These are phyloP conservation scores for Manis javanica DNA, from an alignment of 2,797 vertebrate genomes.

Conservation along the genomic window DNA sequence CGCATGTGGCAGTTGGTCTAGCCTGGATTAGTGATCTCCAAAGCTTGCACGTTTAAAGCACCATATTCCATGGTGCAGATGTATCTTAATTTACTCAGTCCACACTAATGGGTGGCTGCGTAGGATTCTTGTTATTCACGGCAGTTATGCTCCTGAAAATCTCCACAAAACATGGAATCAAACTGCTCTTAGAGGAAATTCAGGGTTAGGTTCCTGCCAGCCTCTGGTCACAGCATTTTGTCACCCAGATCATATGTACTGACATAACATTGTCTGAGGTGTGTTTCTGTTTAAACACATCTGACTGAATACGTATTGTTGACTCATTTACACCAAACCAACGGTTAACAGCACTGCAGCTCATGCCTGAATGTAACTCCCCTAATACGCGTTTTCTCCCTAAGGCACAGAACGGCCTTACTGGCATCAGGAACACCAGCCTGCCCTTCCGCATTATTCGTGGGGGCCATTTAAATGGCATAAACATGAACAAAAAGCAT, in stretches of 20 bases:
- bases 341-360: accelerated
- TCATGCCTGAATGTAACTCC: background rate
- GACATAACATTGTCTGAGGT: background rate
- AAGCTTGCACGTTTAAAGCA: too few relatives aligned
- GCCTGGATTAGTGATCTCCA: background rate
- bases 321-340: background rate
- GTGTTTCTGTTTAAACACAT: background rate
- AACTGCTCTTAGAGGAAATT: background rate
- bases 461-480: too few relatives aligned
- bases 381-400: accelerated
- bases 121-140: background rate
- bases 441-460: background rate
- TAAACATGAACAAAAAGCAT: background rate
- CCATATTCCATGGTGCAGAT: accelerated
- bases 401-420: too few relatives aligned
- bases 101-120: background rate
- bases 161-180: background rate
- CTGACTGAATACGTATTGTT: accelerated
- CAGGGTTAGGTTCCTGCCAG: background rate
- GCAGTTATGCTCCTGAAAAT: too few relatives aligned
- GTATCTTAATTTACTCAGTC: too few relatives aligned
- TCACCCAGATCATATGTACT: too few relatives aligned
- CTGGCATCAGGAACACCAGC: background rate
- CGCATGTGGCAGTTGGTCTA: accelerated
- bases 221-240: background rate